Conservation (phyloP, 2,888 invertebrate genomes). For the Eudasyphora cyanicolor region DNA sequence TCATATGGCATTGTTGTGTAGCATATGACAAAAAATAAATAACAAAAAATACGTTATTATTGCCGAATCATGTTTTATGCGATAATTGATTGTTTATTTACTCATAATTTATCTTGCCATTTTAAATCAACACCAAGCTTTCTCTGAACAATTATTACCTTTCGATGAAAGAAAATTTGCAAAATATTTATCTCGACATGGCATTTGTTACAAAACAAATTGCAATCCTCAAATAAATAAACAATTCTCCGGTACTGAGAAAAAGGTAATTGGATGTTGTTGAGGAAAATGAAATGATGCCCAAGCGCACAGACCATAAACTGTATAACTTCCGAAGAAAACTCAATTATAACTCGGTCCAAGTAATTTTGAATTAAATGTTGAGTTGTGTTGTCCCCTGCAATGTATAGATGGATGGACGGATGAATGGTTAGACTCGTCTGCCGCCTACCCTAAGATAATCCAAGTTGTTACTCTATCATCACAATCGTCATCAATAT, state of each 20-base stretch:
- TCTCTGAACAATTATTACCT: too few species aligned
- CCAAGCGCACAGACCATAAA: background rate
- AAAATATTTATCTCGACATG: background rate
- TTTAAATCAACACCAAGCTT: too few species aligned
- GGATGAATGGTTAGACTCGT: too few species aligned
- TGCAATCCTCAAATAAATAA: background rate
- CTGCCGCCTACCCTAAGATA: background rate
- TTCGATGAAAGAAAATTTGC: background rate
- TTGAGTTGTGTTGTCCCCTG: background rate
- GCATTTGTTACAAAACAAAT: background rate
- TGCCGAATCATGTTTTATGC: too few species aligned
- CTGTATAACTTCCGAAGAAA: background rate
- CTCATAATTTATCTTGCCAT: too few species aligned
- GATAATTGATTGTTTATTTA: too few species aligned
- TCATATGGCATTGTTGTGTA: too few species aligned
- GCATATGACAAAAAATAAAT: too few species aligned
- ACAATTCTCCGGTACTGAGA: background rate
- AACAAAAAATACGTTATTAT: too few species aligned
- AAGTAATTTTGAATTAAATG: conserved; percentile 15
- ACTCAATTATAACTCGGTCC: conserved; percentile 4
- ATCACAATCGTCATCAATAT: background rate
- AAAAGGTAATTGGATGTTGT: background rate
- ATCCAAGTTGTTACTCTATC: background rate
- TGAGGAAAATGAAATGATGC: background rate
- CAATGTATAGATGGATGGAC: too few species aligned